Base-by-base conservation (phyloP, 2,797 vertebrate species). In the Acestrorhynchus altus region DNA sequence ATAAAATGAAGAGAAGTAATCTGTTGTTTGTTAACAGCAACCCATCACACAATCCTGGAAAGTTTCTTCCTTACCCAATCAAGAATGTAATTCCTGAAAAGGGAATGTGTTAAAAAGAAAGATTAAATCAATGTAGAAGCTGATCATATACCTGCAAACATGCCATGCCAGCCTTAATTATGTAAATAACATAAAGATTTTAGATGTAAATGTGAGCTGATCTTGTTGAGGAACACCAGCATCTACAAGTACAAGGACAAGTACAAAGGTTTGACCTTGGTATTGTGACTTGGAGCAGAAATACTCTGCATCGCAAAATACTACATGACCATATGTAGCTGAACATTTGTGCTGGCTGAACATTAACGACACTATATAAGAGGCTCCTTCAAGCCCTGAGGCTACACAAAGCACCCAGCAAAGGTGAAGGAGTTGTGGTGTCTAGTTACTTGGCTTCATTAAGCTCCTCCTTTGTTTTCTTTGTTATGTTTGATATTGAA, bases 341-440 rank as follows among this genome's bases (percentile, higher is more conserved):
- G 0, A 11, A 31, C 8, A 59, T 8, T 11, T 18, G 54, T 59
- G 59, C 65, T 78, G 71, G 57, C 47, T 78, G 65, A 59, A 74
- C 31, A 16, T 56, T 73, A 77, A 64, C 57, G 26, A 46, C n/a
- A 26, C 54, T 78, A 73, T 81, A 81, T 68, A 77, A 81, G 74
- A 46, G 51, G 22, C 56, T 26, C 12, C 24, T 51, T 20, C 42
- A 78, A 47, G 20, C 47, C 40, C 57, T 44, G 18, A 20, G 47
- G 47, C 44, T 60, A 70, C 66, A 67, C 64, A 44, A 76, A 72
- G 68, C 74, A 68, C 44, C 15, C 57, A 61, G 63, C 68, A 42
- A 54, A 67, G 79, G 74, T 80, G 60, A 71, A 64, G 8, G 56
- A 51, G 22, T 42, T 16, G 15, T 2, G 13, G 24, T 13, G 56